A percentile compares a stretch with the other conserved stretches of the same genome.
phyloP scores from a whole-genome alignment of 1,140 invertebrate genomes.

The Halyomorpha halys region DNA sequence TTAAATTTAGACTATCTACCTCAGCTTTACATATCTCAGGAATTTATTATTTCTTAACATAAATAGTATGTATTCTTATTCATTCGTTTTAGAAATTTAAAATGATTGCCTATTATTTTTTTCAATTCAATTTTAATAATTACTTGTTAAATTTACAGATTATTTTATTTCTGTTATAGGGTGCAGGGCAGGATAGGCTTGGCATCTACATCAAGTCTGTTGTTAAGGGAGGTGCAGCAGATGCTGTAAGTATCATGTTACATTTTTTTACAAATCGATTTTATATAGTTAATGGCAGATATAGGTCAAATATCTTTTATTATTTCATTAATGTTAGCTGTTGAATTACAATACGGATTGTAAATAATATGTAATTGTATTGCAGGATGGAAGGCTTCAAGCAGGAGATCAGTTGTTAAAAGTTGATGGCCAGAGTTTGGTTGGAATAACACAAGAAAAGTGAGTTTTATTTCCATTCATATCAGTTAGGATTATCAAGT shows the following conservation, averaged over 20 bases:
- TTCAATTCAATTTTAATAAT: no score
- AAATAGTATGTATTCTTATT: no score
- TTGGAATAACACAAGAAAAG: constrained; percentile 94
- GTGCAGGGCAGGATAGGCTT: constrained; percentile 76
- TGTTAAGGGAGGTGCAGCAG: constrained; percentile 88
- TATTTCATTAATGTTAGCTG: no score
- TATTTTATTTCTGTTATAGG: constrained; percentile 44
- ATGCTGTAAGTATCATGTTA: constrained; percentile 52
- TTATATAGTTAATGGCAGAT: not conserved
- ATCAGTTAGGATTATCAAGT: no score
- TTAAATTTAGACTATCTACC: no score
- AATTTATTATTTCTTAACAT: no score
- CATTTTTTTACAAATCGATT: not conserved
- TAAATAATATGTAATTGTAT: no score
- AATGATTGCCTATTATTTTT: no score
- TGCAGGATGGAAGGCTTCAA: constrained; percentile 76
- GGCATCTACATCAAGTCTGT: constrained; percentile 98
- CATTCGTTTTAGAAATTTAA: no score
- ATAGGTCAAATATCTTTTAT: no score
- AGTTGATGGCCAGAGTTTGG: constrained; percentile 92
- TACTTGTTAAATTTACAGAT: not conserved
- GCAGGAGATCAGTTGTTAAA: constrained; percentile 95
- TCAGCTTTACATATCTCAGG: no score
- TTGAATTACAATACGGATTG: no score
- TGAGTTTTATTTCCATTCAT: constrained; percentile 35